Conservation (phyloP, 2,797 vertebrate genomes). For the Thripadectes ignobilis region DNA sequence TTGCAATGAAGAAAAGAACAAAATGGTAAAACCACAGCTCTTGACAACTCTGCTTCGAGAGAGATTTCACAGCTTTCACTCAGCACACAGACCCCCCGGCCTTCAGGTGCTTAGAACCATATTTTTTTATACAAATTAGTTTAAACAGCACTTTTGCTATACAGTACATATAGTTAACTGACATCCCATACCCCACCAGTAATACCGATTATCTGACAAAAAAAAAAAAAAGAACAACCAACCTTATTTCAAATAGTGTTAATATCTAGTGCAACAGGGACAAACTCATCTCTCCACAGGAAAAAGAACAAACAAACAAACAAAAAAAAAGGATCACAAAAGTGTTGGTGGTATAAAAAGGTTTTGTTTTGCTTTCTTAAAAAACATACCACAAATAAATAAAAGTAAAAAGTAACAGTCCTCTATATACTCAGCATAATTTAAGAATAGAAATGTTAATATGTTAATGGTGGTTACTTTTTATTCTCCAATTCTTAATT, state of each 20-base stretch:
- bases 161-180: constrained; percentile 64
- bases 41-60: constrained; percentile 68
- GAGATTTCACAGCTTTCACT: constrained; percentile 79
- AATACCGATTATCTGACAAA: constrained; percentile 59
- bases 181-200: constrained; percentile 57
- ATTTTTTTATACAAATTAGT: constrained; percentile 58
- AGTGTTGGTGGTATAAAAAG: constrained; percentile 71
- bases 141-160: constrained; percentile 74
- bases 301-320: constrained; percentile 65
- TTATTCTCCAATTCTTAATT: constrained; percentile 78
- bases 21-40: constrained; percentile 70
- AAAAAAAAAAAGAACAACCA: neutral
- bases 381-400: constrained; percentile 78
- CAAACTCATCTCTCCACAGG: constrained; percentile 80
- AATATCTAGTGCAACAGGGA: constrained; percentile 79
- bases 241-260: constrained; percentile 71
- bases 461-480: constrained; percentile 75
- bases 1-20: constrained; percentile 62
- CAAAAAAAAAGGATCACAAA: constrained; percentile 33
- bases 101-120: constrained; percentile 67
- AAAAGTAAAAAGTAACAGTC: constrained; percentile 79
- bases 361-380: constrained; percentile 51
- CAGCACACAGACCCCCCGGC: constrained; percentile 9
- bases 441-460: constrained; percentile 79
- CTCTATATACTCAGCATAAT: constrained; percentile 79